Conservation (phyloP, 2,113 vertebrate species). For the Anoplopoma fimbria region DNA sequence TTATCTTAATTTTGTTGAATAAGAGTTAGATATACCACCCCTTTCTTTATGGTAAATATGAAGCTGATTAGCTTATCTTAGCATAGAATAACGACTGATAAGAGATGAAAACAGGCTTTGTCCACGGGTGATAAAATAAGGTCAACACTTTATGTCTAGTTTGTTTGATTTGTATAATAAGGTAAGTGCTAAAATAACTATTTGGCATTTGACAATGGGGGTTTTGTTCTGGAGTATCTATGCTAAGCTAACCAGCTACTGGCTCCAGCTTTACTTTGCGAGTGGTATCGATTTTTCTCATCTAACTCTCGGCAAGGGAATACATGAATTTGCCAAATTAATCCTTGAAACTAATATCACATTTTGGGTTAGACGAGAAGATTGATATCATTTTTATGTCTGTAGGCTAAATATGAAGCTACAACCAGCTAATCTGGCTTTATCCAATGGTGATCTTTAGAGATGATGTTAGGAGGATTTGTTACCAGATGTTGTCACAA, state of each 20-base stretch:
- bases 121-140: neutral
- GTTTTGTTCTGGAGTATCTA: neutral
- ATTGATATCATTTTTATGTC: neutral
- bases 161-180: neutral
- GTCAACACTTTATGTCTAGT: neutral
- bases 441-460: neutral
- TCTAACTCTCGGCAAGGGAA: neutral
- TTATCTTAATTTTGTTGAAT: slow-evolving; percentile 14
- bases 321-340: neutral
- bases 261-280: neutral
- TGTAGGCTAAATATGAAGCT: neutral
- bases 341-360: neutral
- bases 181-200: neutral
- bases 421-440: neutral
- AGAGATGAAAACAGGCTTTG: neutral
- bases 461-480: neutral
- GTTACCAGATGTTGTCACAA: neutral
- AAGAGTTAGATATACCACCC: neutral
- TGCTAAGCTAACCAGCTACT: neutral
- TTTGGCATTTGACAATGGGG: neutral
- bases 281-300: neutral
- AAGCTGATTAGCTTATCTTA: neutral
- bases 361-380: neutral
- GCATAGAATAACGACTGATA: neutral
- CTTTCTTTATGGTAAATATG: neutral